Base-by-base conservation (phyloP, 2,888 invertebrate species). In the Callinectes sapidus region DNA sequence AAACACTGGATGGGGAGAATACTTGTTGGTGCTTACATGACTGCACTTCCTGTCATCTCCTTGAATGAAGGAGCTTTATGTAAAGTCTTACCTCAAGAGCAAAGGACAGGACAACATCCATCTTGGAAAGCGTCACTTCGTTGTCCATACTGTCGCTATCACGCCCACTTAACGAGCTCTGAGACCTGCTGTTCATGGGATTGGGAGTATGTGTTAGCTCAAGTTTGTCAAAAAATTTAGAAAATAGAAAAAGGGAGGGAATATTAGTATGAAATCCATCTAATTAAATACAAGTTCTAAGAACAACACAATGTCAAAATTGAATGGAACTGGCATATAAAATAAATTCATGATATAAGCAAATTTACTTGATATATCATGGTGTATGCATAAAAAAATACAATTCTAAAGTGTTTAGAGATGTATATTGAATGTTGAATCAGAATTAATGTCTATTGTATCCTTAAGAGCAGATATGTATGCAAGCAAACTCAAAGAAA, bases 91-190 rank as follows among this genome's bases (percentile, higher is more conserved):
- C 98, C 97, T 99, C 99, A 95, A 99, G 97, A 96, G 98, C 98
- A 96, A 99, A 99, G 94, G 98, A 98, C 95, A 99, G 97, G 92
- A 99, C 99, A 95, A 99, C 99, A 96, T 99, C 99, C 96, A 99
- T 97, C 97, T 99, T 99, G 95, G 99, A 99, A 94, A 99, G 97
- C 89, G 99, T 98, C 32, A 95, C 92, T 96, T 99, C 99, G 95
- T 98, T 98, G 96, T 99, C 99, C 92, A 99, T 99, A 89, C 98
- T 97, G 96, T 99, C 99, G 95, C 98, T 97, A 96, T 99, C 99
- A 96, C 98, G 96, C 96, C 98, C 98, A 95, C 97, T 98, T 96
- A 98, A 97, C 95, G 98, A 98, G 95, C 98, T 98, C 97, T 98
- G 98, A 95, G 98, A 98, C 97, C 98, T 98, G 95, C 94, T 94